Percentiles rank a stretch among this genome's conserved stretches.
These are phyloP conservation scores for Drymonia ruficornis DNA, from an alignment of 2,888 invertebrate genomes.

Conservation along the genomic window DNA sequence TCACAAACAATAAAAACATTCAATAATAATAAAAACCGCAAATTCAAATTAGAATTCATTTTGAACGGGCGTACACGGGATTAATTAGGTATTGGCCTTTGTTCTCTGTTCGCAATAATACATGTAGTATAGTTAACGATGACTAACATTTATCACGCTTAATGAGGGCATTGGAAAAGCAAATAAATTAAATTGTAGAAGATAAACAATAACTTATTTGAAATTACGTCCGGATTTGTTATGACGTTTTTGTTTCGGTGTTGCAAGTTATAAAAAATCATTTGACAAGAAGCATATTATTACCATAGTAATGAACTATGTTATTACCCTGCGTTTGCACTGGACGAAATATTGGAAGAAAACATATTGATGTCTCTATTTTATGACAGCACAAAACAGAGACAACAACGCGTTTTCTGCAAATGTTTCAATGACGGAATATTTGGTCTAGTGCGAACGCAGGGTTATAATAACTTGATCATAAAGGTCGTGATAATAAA, in stretches of 20 bases:
- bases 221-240: neutral
- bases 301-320: too few species aligned
- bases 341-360: too few species aligned
- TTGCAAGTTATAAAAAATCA: too few species aligned
- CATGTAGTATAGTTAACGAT: constrained; percentile 4
- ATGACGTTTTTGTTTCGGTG: neutral
- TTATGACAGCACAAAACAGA: too few species aligned
- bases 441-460: too few species aligned
- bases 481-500: too few species aligned
- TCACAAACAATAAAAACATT: constrained; percentile 33
- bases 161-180: constrained; percentile 10
- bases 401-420: too few species aligned
- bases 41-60: constrained; percentile 16
- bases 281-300: too few species aligned
- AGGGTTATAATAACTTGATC: too few species aligned
- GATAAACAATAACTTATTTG: neutral
- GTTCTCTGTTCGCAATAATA: neutral
- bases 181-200: constrained; percentile 9
- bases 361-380: too few species aligned
- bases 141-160: constrained; percentile 26
- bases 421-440: too few species aligned
- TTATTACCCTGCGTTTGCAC: too few species aligned
- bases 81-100: neutral
- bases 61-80: constrained; percentile 1
- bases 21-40: constrained; percentile 32